Percentiles rank a stretch among this genome's conserved stretches.
Conservation (phyloP, 2,797 vertebrate species). For the Molossus alvarezi region DNA sequence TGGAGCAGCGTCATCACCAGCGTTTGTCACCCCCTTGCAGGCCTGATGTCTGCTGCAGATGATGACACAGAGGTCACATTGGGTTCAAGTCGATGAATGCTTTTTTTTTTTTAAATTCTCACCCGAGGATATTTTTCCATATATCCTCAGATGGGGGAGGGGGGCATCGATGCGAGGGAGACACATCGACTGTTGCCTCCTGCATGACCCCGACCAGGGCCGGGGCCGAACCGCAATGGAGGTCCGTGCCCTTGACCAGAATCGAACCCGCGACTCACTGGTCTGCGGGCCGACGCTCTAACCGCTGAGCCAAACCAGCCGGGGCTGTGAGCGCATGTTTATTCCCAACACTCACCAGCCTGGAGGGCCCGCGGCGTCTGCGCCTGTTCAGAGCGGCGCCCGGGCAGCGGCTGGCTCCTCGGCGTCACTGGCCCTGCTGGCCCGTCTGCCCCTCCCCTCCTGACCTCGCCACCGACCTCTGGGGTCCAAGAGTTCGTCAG, state of each 20-base stretch:
- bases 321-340: fast-evolving
- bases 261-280: too few species aligned
- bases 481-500: neutral
- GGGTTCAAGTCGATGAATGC: fast-evolving
- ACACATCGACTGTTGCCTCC: too few species aligned
- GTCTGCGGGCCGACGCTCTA: too few species aligned
- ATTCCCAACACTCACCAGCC: fast-evolving
- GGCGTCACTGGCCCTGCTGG: neutral
- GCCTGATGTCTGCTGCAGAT: fast-evolving
- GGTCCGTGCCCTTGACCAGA: too few species aligned
- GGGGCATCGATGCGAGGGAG: too few species aligned
- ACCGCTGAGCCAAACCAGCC: too few species aligned
- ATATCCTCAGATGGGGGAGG: too few species aligned
- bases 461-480: fast-evolving
- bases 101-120: too few species aligned
- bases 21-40: neutral
- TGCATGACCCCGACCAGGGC: too few species aligned
- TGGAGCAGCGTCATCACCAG: fast-evolving
- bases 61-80: fast-evolving
- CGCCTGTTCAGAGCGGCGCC: fast-evolving
- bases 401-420: fast-evolving
- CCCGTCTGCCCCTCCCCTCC: too few species aligned
- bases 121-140: too few species aligned
- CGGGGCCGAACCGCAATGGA: too few species aligned
- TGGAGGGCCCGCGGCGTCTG: neutral